Evolutionary conservation across 2,888 invertebrate species (phyloP), one percentile per base, ranked within the genome.

Genomic region (Cheilosia soror): DNA sequence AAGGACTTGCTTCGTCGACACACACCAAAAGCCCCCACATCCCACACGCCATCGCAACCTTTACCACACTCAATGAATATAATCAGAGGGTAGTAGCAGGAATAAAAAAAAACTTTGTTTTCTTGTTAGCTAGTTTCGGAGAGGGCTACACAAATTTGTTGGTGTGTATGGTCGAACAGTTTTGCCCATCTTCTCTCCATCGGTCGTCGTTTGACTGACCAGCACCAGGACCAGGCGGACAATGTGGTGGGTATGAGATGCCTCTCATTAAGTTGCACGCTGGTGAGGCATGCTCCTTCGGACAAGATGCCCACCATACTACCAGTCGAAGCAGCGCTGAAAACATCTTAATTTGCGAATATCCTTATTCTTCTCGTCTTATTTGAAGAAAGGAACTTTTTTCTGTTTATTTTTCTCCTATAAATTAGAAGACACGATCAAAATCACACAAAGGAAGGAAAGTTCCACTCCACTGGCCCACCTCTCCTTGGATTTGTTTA

Each of bases 391-490:
- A 66, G 40, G 25, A 53, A 55, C 15, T 9, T 27, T 63, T 79
- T 77, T 69, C 49, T 76, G 62, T 53, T 55, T 42, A 40, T 69
- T 53, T 62, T 69, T 71, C 40, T 63, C 53, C 72, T 71, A 80
- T 77, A 85, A 85, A 85, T 85, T 85, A 85, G 85, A 85, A 85
- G 85, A 85, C 85, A 85, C 85, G 85, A 85, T 81, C 76, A 77
- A 85, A 85, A 85, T 85, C 85, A 77, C 85, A 85, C 85, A 85
- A 85, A 85, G 77, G 83, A 37, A 83, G 71, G 77, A 20, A 58
- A 71, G n/a, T 5, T 37, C 47, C 42, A 11, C 15, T 9, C 20
- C 37, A 37, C 37, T 37, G 37, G 37, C 37, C n/a, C 27, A 11
- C 40, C 40, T 15, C 27, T 15, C 27, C 53, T 9, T 20, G 11